Conservation (phyloP, 30 jellyfish, hydroid and myxozoan genomes). For the Rhopilema esculentum region DNA sequence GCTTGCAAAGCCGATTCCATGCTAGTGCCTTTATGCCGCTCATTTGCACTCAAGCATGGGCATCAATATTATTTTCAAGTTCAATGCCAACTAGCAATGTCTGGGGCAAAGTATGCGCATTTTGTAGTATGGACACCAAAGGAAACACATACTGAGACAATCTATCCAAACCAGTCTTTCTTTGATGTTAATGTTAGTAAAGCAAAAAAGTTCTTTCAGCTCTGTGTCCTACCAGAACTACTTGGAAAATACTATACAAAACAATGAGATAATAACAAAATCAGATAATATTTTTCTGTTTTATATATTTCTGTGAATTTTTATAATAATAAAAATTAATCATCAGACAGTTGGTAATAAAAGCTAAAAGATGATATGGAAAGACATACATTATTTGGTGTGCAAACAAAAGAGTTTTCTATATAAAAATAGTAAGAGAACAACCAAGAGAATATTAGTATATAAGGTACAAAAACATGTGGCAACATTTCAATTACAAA, state of each 20-base stretch:
- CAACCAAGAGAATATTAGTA: neutral
- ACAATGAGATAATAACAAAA: neutral
- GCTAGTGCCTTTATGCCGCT: neutral
- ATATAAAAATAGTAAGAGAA: neutral
- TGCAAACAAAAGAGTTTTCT: neutral
- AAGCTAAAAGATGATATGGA: neutral
- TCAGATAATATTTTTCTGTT: neutral
- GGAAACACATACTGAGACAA: conserved; percentile 2
- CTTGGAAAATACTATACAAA: neutral
- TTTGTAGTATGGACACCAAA: conserved; percentile 1
- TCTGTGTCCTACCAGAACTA: conserved; percentile 9
- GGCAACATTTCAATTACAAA: neutral
- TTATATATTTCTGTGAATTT: neutral
- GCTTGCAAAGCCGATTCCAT: neutral
- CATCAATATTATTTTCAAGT: conserved; percentile 14
- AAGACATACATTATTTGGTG: neutral
- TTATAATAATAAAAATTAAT: neutral
- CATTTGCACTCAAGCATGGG: neutral
- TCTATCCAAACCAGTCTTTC: neutral
- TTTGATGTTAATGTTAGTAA: neutral
- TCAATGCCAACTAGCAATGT: conserved; percentile 6
- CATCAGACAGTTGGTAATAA: neutral
- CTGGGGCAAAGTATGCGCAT: neutral
- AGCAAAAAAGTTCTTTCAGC: neutral
- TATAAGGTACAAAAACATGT: neutral